Evolutionary conservation across 2,888 invertebrate genomes (phyloP).

Genomic region (Hirtodrosophila cameraria): DNA sequence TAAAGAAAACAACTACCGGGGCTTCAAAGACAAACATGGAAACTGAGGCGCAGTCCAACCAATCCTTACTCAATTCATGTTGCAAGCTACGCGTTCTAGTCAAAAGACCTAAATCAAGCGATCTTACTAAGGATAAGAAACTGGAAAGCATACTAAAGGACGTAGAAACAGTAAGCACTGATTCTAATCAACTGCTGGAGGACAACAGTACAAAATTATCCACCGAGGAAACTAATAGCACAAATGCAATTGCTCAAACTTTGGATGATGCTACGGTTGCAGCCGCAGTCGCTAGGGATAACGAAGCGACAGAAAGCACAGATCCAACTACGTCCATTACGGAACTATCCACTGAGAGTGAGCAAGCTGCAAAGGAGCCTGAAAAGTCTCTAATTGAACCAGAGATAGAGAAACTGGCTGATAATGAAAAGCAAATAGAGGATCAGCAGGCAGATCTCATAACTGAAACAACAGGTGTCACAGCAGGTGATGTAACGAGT

Average conservation of each 20-base stretch:
- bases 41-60: too few species aligned
- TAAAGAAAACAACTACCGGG: neutral
- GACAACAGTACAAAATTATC: neutral
- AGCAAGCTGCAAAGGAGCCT: neutral
- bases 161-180: neutral
- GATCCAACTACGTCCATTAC: neutral
- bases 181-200: neutral
- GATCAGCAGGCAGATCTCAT: neutral
- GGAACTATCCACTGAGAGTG: neutral
- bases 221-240: neutral
- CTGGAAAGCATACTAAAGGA: neutral
- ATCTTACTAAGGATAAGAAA: neutral
- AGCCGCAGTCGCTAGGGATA: neutral
- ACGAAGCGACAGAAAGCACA: too few species aligned
- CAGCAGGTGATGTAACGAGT: conserved; percentile 56
- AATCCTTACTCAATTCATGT: conserved; percentile 3
- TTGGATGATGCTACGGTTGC: neutral
- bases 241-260: neutral
- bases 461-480: conserved; percentile 69
- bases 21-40: neutral
- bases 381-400: neutral
- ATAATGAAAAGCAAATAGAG: neutral
- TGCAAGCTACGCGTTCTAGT: conserved; percentile 18
- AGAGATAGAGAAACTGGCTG: neutral
- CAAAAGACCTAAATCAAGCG: conserved; percentile 1